Conservation (phyloP, 2,797 vertebrate species). For the Dermochelys coriacea region DNA sequence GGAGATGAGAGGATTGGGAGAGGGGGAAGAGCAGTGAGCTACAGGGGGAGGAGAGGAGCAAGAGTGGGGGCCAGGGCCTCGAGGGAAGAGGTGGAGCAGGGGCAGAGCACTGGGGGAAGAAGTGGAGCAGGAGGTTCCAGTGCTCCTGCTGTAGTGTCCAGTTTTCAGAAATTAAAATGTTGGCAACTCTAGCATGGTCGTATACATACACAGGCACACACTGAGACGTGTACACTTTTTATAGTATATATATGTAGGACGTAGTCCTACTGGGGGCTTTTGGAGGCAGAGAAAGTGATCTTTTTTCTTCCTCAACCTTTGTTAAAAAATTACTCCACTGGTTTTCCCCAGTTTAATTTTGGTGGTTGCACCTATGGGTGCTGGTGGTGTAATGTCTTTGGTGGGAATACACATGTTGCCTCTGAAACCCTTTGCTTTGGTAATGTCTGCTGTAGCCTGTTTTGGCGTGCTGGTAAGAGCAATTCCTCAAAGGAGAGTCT, state of each 20-base stretch:
- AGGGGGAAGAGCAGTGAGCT: no score
- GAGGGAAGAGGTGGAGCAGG: no score
- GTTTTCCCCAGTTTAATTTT: neutral
- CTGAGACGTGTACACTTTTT: neutral
- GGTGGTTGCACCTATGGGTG: neutral
- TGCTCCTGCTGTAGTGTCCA: no score
- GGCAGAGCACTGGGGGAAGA: no score
- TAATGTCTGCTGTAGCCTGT: conserved; percentile 61
- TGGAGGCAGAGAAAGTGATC: neutral
- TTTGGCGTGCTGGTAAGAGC: conserved; percentile 70
- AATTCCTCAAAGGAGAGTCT: conserved; percentile 69
- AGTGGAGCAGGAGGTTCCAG: no score
- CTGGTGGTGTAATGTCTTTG: conserved; percentile 51
- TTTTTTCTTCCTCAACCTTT: neutral
- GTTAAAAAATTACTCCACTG: neutral
- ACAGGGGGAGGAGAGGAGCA: no score
- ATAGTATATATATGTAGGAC: neutral
- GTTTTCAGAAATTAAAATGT: no score
- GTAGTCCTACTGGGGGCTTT: neutral
- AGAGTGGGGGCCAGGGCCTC: no score
- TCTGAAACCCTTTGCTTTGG: conserved; percentile 60
- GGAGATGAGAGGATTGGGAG: no score
- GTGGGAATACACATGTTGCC: conserved; percentile 64
- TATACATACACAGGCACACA: neutral
- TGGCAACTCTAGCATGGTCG: no score